Base-by-base conservation (phyloP, 2,797 vertebrate species). In the Malurus splendens region DNA sequence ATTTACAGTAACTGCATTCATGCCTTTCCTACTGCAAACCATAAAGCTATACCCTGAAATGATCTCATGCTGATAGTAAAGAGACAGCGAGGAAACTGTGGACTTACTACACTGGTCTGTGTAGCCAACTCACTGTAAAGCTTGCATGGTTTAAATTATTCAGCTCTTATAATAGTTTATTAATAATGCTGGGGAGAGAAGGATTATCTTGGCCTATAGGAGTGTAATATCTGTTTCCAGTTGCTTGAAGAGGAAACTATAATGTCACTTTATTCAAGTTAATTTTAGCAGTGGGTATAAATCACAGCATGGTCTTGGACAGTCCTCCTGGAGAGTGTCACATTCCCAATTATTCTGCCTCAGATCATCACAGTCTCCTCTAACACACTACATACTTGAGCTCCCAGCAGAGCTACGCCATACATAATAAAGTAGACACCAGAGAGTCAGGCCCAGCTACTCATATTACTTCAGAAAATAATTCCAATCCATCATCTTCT, bases 381-480 rank as follows among this genome's bases (percentile, higher is more conserved):
- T 76, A 65, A 50, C 57, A 67, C 32, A 56, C 50, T 73, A 47
- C 48, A 17, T 79, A 77, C 77, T 28, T 74, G 76, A 78, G 38
- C 70, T 87, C 77, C 67, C 77, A 81, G 52, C 42, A 66, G 90
- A 86, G 38, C 45, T 83, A 73, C 60, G 56, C 66, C 50, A 42
- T 73, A 65, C 39, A 38, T 94, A 86, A 86, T 86, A 73, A 81
- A 94, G 32, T 38, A 78, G 90, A 82, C 72, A 89, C 44, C 45
- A 81, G 82, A 90, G 73, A 89, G 83, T 83, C 64, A 76, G 30
- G 30, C 82, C 39, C 67, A 86, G 80, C 39, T 76, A 92, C 77
- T 91, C 55, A 39, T 77, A 82, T 73, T 89, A 75, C 88, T 92
- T 92, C 62, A 83, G 80, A 85, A 91, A 95, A 93, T 89, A 91